Evolutionary conservation across 2,888 invertebrate genomes (phyloP).

Genomic region (Ormyrus rosae): DNA sequence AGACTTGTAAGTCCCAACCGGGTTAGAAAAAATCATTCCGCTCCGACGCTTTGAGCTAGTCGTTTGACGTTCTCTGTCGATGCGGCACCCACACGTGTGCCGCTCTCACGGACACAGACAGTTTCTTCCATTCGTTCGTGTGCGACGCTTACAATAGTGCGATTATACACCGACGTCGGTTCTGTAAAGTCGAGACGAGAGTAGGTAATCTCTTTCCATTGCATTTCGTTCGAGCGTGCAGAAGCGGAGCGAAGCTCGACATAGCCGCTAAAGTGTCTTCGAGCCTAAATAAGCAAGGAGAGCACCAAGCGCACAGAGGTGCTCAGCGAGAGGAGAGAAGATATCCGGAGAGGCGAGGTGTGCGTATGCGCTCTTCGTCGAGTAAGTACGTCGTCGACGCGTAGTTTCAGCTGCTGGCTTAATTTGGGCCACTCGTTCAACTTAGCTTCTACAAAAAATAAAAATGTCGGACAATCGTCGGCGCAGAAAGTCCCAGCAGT

Average conservation of each 20-base stretch:
- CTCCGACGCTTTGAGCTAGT: too few relatives aligned
- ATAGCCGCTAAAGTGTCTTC: slow-evolving; percentile 14
- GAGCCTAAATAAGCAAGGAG: too few relatives aligned
- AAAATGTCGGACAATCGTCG: slow-evolving; percentile 72
- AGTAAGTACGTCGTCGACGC: background rate
- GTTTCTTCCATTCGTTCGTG: background rate
- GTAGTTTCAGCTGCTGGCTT: background rate
- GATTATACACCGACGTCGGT: too few relatives aligned
- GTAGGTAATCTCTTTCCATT: too few relatives aligned
- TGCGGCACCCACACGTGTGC: background rate
- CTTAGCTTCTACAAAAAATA: background rate
- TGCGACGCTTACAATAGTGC: too few relatives aligned
- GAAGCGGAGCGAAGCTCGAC: too few relatives aligned
- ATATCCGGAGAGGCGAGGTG: background rate
- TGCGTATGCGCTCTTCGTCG: background rate
- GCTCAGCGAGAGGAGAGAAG: too few relatives aligned
- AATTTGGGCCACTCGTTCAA: background rate
- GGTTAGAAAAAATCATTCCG: too few relatives aligned
- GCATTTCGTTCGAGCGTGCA: too few relatives aligned
- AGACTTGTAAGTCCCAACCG: too few relatives aligned
- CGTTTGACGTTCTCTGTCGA: too few relatives aligned
- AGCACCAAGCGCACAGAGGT: background rate
- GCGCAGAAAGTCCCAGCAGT: slow-evolving; percentile 71
- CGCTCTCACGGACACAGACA: background rate
- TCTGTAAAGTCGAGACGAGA: too few relatives aligned